Evolutionary conservation across 53 echinoderm and acorn worm species (phyloP), one percentile per base, ranked within the genome.

Genomic region (Holothuria scabra): DNA sequence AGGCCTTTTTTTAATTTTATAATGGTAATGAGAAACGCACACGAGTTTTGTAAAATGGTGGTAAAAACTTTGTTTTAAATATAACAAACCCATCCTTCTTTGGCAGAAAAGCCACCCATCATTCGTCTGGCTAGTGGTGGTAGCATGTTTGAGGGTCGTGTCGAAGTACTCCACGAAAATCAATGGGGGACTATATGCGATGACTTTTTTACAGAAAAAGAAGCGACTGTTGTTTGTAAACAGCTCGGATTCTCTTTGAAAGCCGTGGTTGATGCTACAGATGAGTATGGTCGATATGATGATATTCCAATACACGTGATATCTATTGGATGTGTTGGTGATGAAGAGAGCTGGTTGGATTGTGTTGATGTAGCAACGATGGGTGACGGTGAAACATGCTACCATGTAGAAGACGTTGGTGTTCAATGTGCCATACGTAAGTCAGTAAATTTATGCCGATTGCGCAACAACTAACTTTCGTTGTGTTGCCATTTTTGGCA

Each of bases 101-200:
- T 12, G 19, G 19, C 38, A 76, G 76, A 20, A 21, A 48, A 28
- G 4, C 24, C 76, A 26, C 56, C 76, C 13, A 30, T 11, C 23
- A 76, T 76, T 26, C 76, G 76, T 49, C 19, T 76, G 24, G 56
- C 56, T 2, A 28, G 56, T 76, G 76, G 76, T 24, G 8, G 13
- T 8, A 76, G 18, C 9, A 56, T 49, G 56, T 25, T 11, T 4
- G 76, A 76, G 9, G 76, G 76, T 19, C 52, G 76, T 26, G 44
- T 76, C 6, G 76, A 76, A 48, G 46, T 76, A 24, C 28, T 76
- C 16, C 76, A 76, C 25, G 48, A 76, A 2, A 19, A n/a, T 20
- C 10, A 56, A 56, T 76, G 76, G 76, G 76, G 76, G 28, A 16
- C 76, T 29, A 25, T 76, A 11, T 76, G 76, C 48, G 76, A 76